phyloP scores from a whole-genome alignment of 1,140 invertebrate species.

The Globodera ellingtonae region DNA sequence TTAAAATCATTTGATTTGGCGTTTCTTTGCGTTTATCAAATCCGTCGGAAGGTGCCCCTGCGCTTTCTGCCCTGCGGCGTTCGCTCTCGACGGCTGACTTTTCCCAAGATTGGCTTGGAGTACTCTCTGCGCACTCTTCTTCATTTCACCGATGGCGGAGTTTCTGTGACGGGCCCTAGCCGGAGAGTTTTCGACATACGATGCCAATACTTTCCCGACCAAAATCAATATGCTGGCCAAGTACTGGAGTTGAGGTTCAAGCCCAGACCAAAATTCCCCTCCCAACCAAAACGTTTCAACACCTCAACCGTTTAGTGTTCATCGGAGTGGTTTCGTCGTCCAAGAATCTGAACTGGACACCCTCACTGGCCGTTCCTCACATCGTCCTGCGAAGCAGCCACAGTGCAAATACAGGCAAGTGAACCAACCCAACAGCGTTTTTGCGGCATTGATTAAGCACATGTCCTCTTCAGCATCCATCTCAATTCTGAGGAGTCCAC shows the following conservation, averaged over 20 bases:
- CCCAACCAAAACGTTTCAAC: background rate
- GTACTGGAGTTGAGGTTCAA: conserved; percentile 16
- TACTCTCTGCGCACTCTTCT: conserved; percentile 16
- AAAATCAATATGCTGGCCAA: background rate
- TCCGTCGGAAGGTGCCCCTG: conserved; percentile 21
- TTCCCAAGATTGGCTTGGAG: conserved; percentile 18
- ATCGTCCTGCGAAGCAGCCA: background rate
- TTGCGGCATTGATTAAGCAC: background rate
- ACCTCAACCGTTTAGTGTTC: conserved; percentile 1
- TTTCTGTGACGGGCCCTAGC: background rate
- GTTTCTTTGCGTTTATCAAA: too few relatives aligned
- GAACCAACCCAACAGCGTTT: background rate
- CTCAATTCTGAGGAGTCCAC: conserved; percentile 39
- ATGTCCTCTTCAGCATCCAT: conserved; percentile 25
- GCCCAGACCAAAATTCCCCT: background rate
- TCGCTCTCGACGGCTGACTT: conserved; percentile 13
- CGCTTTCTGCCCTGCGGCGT: conserved; percentile 27
- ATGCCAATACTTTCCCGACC: conserved; percentile 24
- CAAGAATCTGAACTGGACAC: background rate
- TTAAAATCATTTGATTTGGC: too few relatives aligned
- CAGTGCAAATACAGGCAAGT: conserved; percentile 25
- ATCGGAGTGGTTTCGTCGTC: conserved; percentile 4
- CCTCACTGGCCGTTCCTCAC: background rate
- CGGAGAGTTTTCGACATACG: conserved; percentile 14
- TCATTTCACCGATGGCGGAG: background rate